Base-by-base conservation (phyloP, 2,113 vertebrate species). In the Epinephelus cyanopodus region DNA sequence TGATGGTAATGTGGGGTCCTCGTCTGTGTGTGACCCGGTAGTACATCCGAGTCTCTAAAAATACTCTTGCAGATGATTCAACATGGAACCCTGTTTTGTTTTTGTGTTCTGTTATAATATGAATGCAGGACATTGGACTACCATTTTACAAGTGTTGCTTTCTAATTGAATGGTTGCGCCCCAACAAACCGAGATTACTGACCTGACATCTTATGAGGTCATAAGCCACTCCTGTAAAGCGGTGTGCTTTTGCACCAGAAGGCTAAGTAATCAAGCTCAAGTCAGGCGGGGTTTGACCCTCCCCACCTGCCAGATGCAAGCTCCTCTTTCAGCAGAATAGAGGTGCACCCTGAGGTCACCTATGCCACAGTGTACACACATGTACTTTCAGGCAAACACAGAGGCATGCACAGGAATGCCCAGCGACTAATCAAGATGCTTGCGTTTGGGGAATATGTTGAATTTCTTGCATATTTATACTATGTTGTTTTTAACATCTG, bases 271-370 rank as follows among this genome's bases (percentile, higher is more conserved):
- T 90, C 69, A 76, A 17, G n/a, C 13, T 47, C 23, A 37, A 76
- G 17, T 81, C 87, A 79, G 72, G 64, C 78, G 54, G 75, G 86
- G 75, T 85, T 56, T 91, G 71, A 88, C 65, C 81, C 68, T 54
- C 39, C 61, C 53, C 57, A 74, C 79, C 67, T 56, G 19, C 68
- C 12, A 71, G 47, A 71, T 79, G 62, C 19, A 63, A 74, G 27
- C 61, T 75, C 64, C 64, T 62, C 42, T 56, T 60, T 72, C 80
- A 64, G 27, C 74, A 70, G 50, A 83, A 87, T 62, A 39, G 54
- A 70, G 37, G 25, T 71, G 45, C 53, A 71, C 42, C 52, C 48
- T 3, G 18, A 53, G 79, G 72, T 70, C 74, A 84, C 74, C 7
- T 33, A 11, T 4, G 15, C 10, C 8, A n/a, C 50, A 48, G 4